These are phyloP conservation scores for Melanaphis sacchari DNA, from an alignment of 1,140 invertebrate species.

Conservation along the genomic window DNA sequence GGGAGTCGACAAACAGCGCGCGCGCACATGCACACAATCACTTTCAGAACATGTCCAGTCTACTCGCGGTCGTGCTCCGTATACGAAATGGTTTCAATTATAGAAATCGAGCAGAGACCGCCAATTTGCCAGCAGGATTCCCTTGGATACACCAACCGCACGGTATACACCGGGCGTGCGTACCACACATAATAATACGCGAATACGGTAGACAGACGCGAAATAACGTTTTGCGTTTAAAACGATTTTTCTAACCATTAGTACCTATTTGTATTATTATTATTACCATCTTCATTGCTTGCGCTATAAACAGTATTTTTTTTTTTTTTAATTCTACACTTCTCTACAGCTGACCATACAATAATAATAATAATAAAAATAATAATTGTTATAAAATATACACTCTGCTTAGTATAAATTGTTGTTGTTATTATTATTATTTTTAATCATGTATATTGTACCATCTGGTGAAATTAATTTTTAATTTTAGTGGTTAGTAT, in stretches of 20 bases:
- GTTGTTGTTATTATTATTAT: not conserved
- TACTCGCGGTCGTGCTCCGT: conserved; percentile 34
- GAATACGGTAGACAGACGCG: not conserved
- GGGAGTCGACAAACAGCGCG: not conserved
- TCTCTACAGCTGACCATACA: not conserved
- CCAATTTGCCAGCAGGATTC: conserved; percentile 9
- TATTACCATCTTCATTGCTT: not conserved
- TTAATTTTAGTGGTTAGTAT: conserved; percentile 22
- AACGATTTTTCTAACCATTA: not conserved
- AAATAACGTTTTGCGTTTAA: not conserved
- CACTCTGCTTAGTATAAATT: not conserved
- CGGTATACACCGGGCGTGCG: not conserved
- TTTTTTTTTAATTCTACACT: not conserved
- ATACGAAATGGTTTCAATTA: conserved; percentile 43
- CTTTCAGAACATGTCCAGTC: conserved; percentile 43
- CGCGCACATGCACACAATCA: not conserved
- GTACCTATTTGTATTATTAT: not conserved
- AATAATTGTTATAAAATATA: not conserved
- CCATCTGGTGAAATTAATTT: not conserved
- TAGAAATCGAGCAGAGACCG: conserved; percentile 23
- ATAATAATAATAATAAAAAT: not conserved
- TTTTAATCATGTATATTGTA: not conserved
- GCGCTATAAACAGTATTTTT: not conserved
- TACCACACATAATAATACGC: not conserved
- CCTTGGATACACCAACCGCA: not conserved